Evolutionary conservation across 2,888 invertebrate species (phyloP), one percentile per base, ranked within the genome.

Genomic region (Dasysyrphus albostriatus): DNA sequence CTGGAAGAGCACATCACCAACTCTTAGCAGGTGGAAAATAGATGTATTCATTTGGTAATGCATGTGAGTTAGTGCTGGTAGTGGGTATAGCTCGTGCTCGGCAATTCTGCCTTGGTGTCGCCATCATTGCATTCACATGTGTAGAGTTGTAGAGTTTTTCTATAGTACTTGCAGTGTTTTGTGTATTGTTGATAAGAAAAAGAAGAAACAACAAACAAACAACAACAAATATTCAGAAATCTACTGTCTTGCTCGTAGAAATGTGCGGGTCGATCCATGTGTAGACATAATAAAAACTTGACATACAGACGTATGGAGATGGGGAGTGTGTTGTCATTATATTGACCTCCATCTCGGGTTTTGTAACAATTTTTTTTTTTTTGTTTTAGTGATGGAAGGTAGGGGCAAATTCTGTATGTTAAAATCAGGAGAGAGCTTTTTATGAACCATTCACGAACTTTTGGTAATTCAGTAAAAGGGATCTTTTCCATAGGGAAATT

Each of bases 331-430:
- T 58, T 77, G 69, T 77, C 72, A 77, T 73, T 76, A 83, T 81
- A 79, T 81, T 83, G 76, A 77, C 77, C 84, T 78, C 77, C 74
- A 85, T 77, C 61, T 77, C 80, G 39, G 54, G 69, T 69, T 69
- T 54, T 69, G 12, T 42, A 69, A 54, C 69, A 24, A 54, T 54
- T 51, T 69, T 39, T 24, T 61, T 61, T 59, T 61, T 19, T 59
- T n/a, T n/a, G n/a, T n/a, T n/a, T n/a, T n/a, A n/a, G n/a, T n/a
- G n/a, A 16, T 49, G 4, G 14, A 32, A 49, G 34, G n/a, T n/a
- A 37, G 59, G 37, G 19, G 9, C 5, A 37, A 12, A 19, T 24
- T 65, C 6, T 47, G n/a, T 47, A 2, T 47, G 39, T 39, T 24
- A 0, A 12, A 14, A 54, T 5, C 51, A 34, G 34, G 8, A 39